Conservation (phyloP, 2,797 vertebrate genomes). For the Sparidentex hasta region DNA sequence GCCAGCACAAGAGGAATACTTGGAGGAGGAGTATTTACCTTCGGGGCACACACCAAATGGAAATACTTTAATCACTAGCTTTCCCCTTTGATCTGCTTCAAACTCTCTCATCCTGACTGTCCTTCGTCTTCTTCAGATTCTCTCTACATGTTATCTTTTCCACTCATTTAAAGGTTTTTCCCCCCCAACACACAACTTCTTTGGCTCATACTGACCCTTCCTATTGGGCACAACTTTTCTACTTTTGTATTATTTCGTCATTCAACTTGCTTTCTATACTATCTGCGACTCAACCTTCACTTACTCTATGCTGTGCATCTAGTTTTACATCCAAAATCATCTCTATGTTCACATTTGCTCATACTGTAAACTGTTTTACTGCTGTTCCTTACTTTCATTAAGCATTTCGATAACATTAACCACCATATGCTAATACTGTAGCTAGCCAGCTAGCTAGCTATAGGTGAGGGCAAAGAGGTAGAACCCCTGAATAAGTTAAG, state of each 20-base stretch:
- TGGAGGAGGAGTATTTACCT: slow-evolving; percentile 32
- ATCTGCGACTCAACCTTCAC: background rate
- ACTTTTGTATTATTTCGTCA: background rate
- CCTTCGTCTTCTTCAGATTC: background rate
- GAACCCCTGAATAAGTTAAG: background rate
- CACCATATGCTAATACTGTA: too few relatives aligned
- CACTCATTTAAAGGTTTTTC: background rate
- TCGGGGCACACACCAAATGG: slow-evolving; percentile 25
- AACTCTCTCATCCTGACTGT: slow-evolving; percentile 19
- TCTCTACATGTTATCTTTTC: slow-evolving; percentile 1
- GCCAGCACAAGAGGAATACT: slow-evolving; percentile 12
- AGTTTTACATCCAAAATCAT: background rate
- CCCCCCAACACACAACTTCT: background rate
- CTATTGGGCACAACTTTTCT: background rate
- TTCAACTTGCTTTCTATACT: background rate
- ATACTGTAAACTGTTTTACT: background rate
- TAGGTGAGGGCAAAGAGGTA: background rate
- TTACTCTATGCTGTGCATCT: background rate
- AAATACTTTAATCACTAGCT: slow-evolving; percentile 49
- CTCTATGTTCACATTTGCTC: background rate
- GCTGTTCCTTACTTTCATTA: background rate
- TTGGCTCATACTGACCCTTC: background rate
- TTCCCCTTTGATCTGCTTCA: slow-evolving; percentile 66
- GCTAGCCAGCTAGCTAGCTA: too few relatives aligned
- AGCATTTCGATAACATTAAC: background rate